Base-by-base conservation (phyloP, 2,113 vertebrate genomes). In the Brienomyrus longianalis region DNA sequence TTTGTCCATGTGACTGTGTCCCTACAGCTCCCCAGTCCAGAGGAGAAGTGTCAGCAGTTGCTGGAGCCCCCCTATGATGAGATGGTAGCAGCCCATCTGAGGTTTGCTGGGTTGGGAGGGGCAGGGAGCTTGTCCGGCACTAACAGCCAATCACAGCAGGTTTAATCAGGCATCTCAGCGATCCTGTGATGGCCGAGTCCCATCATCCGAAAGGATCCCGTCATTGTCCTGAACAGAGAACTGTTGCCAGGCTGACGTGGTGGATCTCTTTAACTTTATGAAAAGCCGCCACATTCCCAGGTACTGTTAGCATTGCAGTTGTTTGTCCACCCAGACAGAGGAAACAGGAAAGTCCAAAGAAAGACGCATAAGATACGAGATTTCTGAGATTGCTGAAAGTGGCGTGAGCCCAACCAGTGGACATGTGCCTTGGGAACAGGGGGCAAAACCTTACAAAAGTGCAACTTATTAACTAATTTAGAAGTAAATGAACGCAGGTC, bases 31-130 rank as follows among this genome's bases (percentile, higher is more conserved):
- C 95, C 96, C 1, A 97, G 95, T 92, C 98, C 98, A n/a, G 98
- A 99, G 91, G 98, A 99, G 83, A 99, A 99, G 87, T 99, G 98
- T 92, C 98, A 99, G 21, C 98, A 99, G 91, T 95, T 99, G 83
- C 92, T 99, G 93, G 98, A 99, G 90, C 97, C 97, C 0, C 98
- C 98, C 0, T 99, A 99, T 4, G 98, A 99, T 51, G 98, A 99
- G 94, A 99, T 99, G 98, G 97, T 99, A 85, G 98, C 98, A 39
- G 98, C 98, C 91, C 98, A 99, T 91, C 95, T 99, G 92, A 97
- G 98, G 98, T 99, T 96, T 91, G 39, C 31, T 39, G 11, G 74
- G 35, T 15, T 3, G 5, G 11, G n/a, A 31, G 23, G 45, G 83
- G 21, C 9, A 10, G 21, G 45, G 45, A 86, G 45, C 27, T 43